Evolutionary conservation across 2,888 invertebrate species (phyloP).

Genomic region (Autographa gamma): DNA sequence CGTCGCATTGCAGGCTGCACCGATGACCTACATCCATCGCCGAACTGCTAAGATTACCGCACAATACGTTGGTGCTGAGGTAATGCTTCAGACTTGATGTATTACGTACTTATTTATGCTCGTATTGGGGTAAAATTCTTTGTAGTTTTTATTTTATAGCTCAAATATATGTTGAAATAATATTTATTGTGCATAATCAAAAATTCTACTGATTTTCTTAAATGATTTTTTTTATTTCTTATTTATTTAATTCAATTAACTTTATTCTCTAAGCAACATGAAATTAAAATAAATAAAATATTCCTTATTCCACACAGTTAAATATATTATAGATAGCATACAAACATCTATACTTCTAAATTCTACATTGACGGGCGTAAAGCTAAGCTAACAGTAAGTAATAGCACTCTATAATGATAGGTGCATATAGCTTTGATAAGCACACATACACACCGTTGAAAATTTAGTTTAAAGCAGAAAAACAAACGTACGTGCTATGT

Average conservation of each 20-base stretch:
- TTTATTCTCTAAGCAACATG: too few species aligned
- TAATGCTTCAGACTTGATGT: conserved; percentile 30
- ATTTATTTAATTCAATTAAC: too few species aligned
- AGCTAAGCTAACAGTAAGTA: too few species aligned
- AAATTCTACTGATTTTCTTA: too few species aligned
- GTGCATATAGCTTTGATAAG: conserved; percentile 20
- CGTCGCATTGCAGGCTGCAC: conserved; percentile 83
- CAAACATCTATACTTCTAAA: too few species aligned
- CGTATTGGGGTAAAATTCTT: conserved; percentile 9
- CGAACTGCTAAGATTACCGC: conserved; percentile 51
- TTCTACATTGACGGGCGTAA: too few species aligned
- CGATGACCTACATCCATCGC: conserved; percentile 80
- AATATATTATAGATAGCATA: too few species aligned
- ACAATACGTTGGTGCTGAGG: conserved; percentile 46
- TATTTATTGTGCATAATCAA: too few species aligned
- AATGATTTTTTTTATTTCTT: too few species aligned
- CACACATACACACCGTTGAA: background rate
- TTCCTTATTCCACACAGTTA: too few species aligned
- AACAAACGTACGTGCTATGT: background rate
- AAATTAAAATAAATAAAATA: too few species aligned
- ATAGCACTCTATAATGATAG: background rate
- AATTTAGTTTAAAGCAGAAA: background rate
- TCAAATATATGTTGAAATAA: too few species aligned
- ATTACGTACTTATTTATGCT: conserved; percentile 11
- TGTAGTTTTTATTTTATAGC: background rate